These are phyloP conservation scores for Cheilosia urbana DNA, from an alignment of 2,888 invertebrate species.

Conservation along the genomic window DNA sequence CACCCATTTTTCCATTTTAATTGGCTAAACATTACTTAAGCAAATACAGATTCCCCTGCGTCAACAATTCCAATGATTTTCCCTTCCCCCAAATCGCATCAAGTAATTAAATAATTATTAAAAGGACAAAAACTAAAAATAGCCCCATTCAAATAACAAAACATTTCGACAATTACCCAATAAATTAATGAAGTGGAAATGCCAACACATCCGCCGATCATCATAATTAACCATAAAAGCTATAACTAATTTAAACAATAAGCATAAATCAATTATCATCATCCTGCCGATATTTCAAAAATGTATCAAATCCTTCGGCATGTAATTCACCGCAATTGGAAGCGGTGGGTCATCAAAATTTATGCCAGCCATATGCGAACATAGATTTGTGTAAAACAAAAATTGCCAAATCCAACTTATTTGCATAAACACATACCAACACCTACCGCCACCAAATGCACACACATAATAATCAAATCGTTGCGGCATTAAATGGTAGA, in stretches of 20 bases:
- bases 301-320: neutral
- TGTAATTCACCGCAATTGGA: slow-evolving; percentile 11
- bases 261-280: slow-evolving; percentile 34
- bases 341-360: slow-evolving; percentile 38
- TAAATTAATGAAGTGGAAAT: slow-evolving; percentile 30
- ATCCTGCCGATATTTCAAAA: neutral
- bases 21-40: too few species aligned
- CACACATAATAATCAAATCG: slow-evolving; percentile 53
- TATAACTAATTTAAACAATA: neutral
- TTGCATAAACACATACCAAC: slow-evolving; percentile 4
- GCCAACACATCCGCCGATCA: slow-evolving; percentile 8
- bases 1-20: too few species aligned
- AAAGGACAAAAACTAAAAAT: neutral
- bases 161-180: neutral
- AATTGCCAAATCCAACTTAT: slow-evolving; percentile 8
- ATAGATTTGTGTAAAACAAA: slow-evolving; percentile 7
- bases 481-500: slow-evolving; percentile 24
- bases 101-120: too few species aligned
- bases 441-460: neutral
- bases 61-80: too few species aligned
- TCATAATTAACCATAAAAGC: neutral
- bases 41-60: too few species aligned
- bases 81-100: too few species aligned
- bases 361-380: slow-evolving; percentile 25
- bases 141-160: neutral